phyloP scores from a whole-genome alignment of 2,888 invertebrate genomes.

The Drosophila formosana region DNA sequence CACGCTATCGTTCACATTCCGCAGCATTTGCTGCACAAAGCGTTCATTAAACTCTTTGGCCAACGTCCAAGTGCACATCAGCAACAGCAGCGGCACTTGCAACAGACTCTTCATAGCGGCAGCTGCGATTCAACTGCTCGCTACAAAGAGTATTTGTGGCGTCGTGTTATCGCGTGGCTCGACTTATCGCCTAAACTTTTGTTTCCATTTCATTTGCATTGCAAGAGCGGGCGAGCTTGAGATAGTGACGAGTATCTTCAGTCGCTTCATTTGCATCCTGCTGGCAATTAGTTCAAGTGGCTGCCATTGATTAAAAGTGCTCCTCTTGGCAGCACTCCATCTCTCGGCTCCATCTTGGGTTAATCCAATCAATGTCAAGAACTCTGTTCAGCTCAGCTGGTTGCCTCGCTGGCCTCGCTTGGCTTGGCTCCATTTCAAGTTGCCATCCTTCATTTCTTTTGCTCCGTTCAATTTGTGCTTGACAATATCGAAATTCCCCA shows the following conservation, averaged over 20 bases:
- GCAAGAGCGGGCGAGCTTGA: background rate
- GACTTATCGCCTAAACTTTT: slow-evolving; percentile 40
- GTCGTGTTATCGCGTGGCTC: slow-evolving; percentile 38
- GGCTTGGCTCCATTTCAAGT: slow-evolving; percentile 19
- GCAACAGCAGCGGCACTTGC: slow-evolving; percentile 28
- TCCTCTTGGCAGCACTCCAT: slow-evolving; percentile 5
- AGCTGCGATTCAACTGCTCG: slow-evolving; percentile 46
- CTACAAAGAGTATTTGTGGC: slow-evolving; percentile 8
- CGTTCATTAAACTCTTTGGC: slow-evolving; percentile 29
- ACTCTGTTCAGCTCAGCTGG: slow-evolving; percentile 40
- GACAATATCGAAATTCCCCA: slow-evolving; percentile 35
- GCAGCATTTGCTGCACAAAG: slow-evolving; percentile 59
- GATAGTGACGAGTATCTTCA: background rate
- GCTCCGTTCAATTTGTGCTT: slow-evolving; percentile 61
- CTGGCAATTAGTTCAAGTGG: slow-evolving; percentile 55
- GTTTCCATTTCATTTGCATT: slow-evolving; percentile 33
- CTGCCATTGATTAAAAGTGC: slow-evolving; percentile 55
- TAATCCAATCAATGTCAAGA: slow-evolving; percentile 68
- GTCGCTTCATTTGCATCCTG: slow-evolving; percentile 42
- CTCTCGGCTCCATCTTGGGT: slow-evolving; percentile 24
- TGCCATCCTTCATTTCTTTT: slow-evolving; percentile 21
- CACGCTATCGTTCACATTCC: slow-evolving; percentile 62
- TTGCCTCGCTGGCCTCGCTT: background rate
- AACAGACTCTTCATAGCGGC: slow-evolving; percentile 49
- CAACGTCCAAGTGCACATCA: slow-evolving; percentile 14